These are phyloP conservation scores for Tringa solitaria DNA, from an alignment of 2,113 vertebrate species.

Conservation along the genomic window DNA sequence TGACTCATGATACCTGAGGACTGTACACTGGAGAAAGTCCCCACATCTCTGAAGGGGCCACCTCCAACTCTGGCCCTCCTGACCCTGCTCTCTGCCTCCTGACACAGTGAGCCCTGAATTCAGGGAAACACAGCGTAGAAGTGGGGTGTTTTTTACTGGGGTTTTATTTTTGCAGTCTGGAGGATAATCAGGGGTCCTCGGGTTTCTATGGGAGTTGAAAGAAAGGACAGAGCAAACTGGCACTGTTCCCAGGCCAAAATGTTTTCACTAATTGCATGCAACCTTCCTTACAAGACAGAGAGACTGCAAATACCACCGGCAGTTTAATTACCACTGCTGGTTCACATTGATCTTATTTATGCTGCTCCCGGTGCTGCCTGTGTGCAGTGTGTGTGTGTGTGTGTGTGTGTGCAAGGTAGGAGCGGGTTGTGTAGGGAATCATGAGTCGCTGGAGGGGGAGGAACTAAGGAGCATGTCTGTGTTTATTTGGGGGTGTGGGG, in stretches of 20 bases:
- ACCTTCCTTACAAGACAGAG: constrained; percentile 36
- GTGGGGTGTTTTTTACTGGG: not conserved
- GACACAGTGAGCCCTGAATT: not conserved
- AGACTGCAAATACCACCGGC: constrained; percentile 19
- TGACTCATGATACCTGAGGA: not conserved
- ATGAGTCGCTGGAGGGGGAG: not conserved
- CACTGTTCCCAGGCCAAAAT: constrained; percentile 59
- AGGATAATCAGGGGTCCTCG: constrained; percentile 32
- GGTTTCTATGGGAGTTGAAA: constrained; percentile 65
- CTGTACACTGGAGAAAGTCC: not conserved
- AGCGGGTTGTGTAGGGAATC: not conserved
- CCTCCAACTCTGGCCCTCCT: not conserved
- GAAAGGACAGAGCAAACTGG: constrained; percentile 62
- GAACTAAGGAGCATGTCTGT: rapidly evolving
- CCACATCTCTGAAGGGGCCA: not conserved
- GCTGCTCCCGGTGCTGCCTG: not conserved
- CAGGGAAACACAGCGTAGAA: not conserved
- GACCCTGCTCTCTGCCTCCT: rapidly evolving
- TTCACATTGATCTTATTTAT: constrained; percentile 44
- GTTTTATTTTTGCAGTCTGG: constrained; percentile 11
- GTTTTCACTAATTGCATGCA: constrained; percentile 62
- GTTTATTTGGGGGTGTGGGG: not conserved
- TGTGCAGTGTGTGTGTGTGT: not conserved
- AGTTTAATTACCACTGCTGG: constrained; percentile 53
- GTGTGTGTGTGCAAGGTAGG: not conserved